Conservation (phyloP, 2,113 vertebrate species). For the Platichthys stellatus region DNA sequence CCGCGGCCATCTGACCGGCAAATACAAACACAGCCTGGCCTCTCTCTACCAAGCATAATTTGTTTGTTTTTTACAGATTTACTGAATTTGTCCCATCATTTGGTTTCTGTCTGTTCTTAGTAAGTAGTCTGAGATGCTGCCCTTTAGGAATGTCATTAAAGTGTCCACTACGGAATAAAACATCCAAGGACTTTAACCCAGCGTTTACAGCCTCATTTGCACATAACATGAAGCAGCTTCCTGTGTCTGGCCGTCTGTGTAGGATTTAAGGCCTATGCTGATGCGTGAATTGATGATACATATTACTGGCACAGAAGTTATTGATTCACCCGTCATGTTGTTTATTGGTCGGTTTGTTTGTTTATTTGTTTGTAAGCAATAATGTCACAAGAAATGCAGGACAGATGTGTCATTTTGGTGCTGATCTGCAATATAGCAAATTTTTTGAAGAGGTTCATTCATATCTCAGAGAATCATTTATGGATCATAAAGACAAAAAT, state of each 20-base stretch:
- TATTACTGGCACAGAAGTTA: no score
- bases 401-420: no score
- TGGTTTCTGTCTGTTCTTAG: not conserved
- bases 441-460: no score
- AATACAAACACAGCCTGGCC: constrained; percentile 56
- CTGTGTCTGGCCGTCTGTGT: not conserved
- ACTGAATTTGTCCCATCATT: not conserved
- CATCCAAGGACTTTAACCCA: constrained; percentile 12
- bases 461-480: no score
- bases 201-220: constrained; percentile 21
- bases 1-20: constrained; percentile 55
- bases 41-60: constrained; percentile 4
- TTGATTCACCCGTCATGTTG: no score
- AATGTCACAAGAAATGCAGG: no score
- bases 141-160: constrained; percentile 5
- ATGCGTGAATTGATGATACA: constrained; percentile 1
- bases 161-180: constrained; percentile 9
- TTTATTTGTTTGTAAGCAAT: no score
- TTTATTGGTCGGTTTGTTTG: not conserved
- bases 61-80: not conserved
- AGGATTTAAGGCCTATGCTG: not conserved
- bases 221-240: not conserved
- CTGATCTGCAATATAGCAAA: no score
- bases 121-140: constrained; percentile 3
- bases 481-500: no score